Conservation (phyloP, 2,113 vertebrate genomes). For the Neolamprologus cancellatus region DNA sequence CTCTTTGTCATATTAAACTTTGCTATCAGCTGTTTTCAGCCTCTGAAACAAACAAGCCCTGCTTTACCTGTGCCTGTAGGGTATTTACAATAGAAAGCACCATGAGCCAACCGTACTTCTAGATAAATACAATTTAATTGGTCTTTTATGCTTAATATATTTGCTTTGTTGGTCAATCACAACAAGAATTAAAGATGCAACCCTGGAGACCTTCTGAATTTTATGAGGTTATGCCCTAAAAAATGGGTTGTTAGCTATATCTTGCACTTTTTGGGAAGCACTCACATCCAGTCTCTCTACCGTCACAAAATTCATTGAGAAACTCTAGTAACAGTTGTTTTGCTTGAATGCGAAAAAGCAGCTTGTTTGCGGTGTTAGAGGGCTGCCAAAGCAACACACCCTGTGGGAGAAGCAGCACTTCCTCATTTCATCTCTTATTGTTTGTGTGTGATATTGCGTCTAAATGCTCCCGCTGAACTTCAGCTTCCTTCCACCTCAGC, state of each 20-base stretch:
- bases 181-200: not conserved
- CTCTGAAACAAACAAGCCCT: not conserved
- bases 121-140: not conserved
- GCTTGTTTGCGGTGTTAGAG: not conserved
- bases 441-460: not conserved
- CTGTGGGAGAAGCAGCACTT: not conserved
- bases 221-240: not conserved
- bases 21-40: not conserved
- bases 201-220: not conserved
- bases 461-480: not conserved
- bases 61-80: not conserved
- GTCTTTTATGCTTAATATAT: not conserved
- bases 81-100: not conserved
- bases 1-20: not conserved
- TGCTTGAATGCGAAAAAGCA: not conserved
- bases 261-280: not conserved
- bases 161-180: not conserved
- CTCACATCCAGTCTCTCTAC: not conserved
- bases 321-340: not conserved
- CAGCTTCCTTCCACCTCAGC: slow-evolving; percentile 66
- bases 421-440: slow-evolving; percentile 4
- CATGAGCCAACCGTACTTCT: not conserved
- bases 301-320: not conserved
- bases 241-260: not conserved
- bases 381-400: not conserved